A percentile compares a stretch with the other conserved stretches of the same genome.
Conservation (phyloP, 1,140 invertebrate genomes). For the Temnothorax curvispinosus region DNA sequence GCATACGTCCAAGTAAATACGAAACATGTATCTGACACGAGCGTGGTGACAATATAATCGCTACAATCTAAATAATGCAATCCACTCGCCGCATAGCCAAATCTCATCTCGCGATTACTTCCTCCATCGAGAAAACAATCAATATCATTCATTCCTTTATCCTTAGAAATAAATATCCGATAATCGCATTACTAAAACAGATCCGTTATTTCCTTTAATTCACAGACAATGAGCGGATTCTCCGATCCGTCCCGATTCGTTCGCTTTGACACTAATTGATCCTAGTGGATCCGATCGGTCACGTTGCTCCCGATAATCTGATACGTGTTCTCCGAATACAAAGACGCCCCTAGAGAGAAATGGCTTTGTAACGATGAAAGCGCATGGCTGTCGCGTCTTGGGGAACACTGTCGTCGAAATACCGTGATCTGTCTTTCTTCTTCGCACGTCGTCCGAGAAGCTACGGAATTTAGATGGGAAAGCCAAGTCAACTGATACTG, state of each 20-base stretch:
- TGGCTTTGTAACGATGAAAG: conserved; percentile 41
- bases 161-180: conserved; percentile 16
- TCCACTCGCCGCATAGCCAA: neutral
- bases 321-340: conserved; percentile 53
- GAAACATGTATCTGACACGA: neutral
- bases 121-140: neutral
- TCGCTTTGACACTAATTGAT: conserved; percentile 41
- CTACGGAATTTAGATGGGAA: conserved; percentile 56
- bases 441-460: conserved; percentile 38
- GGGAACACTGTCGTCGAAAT: conserved; percentile 32
- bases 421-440: conserved; percentile 54
- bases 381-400: conserved; percentile 24
- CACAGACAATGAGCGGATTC: neutral
- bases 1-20: too few relatives aligned
- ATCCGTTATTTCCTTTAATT: neutral
- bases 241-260: neutral
- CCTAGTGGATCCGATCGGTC: conserved; percentile 27
- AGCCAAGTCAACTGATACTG: conserved; percentile 48
- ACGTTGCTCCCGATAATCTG: conserved; percentile 42
- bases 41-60: neutral
- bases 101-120: conserved; percentile 8
- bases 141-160: neutral
- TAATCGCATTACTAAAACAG: neutral
- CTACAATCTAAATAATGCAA: neutral
- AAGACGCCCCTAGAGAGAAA: conserved; percentile 37